A percentile compares a stretch with the other conserved stretches of the same genome.
These are phyloP conservation scores for Numida meleagris DNA, from an alignment of 2,113 vertebrate species.

Conservation along the genomic window DNA sequence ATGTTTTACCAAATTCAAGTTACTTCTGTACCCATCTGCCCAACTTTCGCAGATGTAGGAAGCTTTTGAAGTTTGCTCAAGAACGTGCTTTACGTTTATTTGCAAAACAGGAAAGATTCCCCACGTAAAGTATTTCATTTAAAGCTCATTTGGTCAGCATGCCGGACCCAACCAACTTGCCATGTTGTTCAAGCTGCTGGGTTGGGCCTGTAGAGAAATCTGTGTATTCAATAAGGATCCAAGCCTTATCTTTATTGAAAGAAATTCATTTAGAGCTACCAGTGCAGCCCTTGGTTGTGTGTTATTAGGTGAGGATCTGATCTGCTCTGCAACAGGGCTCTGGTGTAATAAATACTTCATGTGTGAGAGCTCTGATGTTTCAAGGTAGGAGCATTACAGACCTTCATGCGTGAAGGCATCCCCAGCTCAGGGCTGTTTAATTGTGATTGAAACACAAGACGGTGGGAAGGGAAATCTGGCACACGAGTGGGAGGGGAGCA, in stretches of 20 bases:
- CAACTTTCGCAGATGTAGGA: background rate
- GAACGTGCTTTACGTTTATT: conserved; percentile 1
- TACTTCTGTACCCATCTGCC: background rate
- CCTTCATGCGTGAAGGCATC: background rate
- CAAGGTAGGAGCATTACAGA: background rate
- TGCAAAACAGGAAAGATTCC: background rate
- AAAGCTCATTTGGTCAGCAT: background rate
- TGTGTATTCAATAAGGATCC: background rate
- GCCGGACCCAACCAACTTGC: background rate
- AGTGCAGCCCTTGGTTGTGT: background rate
- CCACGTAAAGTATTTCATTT: background rate
- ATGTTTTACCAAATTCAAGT: background rate
- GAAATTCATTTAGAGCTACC: background rate
- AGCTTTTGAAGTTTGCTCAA: conserved; percentile 15
- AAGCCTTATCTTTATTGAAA: background rate
- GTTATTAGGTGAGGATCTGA: background rate
- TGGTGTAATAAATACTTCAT: rapidly evolving
- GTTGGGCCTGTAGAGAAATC: background rate
- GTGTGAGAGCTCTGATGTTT: background rate
- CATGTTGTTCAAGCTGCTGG: background rate
- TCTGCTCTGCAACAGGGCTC: background rate
- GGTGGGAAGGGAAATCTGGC: background rate
- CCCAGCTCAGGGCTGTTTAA: background rate
- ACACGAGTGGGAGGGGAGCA: background rate
- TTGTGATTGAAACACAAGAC: background rate